Evolutionary conservation across 1,140 invertebrate genomes (phyloP).

Genomic region (Drosophila albomicans): DNA sequence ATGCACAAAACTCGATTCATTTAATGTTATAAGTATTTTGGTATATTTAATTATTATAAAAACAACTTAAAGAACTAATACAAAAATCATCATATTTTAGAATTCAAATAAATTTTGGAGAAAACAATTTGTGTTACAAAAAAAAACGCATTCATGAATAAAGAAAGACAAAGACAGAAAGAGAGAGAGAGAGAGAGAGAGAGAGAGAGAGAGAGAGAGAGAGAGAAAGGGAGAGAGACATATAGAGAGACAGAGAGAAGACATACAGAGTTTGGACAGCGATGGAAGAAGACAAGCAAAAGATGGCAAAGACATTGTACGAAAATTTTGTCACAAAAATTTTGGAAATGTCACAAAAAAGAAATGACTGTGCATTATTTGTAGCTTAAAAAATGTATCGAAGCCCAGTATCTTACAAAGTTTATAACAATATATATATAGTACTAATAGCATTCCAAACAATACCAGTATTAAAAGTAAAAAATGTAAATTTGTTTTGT

Average conservation of each 20-base stretch:
- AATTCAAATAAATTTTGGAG: background rate
- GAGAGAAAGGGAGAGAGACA: constrained; percentile 1
- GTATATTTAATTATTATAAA: background rate
- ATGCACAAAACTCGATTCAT: background rate
- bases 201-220: constrained; percentile 18
- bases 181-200: background rate
- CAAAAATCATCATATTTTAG: constrained; percentile 7
- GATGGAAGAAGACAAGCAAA: too few relatives aligned
- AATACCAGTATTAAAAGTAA: constrained; percentile 5
- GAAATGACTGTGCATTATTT: background rate
- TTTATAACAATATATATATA: too few relatives aligned
- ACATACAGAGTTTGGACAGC: too few relatives aligned
- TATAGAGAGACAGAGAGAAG: constrained; percentile 13
- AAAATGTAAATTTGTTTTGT: background rate
- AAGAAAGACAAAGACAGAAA: background rate
- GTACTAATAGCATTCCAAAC: background rate
- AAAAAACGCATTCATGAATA: background rate
- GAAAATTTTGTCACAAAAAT: background rate
- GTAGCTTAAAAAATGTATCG: too few relatives aligned
- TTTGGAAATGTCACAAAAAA: background rate
- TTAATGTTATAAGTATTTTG: constrained; percentile 3
- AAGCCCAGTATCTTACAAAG: too few relatives aligned
- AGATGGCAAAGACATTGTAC: too few relatives aligned
- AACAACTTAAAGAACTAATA: constrained; percentile 3
- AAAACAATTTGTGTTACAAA: background rate